Evolutionary conservation across 2,888 invertebrate genomes (phyloP).

Genomic region (Drosophila colorata): DNA sequence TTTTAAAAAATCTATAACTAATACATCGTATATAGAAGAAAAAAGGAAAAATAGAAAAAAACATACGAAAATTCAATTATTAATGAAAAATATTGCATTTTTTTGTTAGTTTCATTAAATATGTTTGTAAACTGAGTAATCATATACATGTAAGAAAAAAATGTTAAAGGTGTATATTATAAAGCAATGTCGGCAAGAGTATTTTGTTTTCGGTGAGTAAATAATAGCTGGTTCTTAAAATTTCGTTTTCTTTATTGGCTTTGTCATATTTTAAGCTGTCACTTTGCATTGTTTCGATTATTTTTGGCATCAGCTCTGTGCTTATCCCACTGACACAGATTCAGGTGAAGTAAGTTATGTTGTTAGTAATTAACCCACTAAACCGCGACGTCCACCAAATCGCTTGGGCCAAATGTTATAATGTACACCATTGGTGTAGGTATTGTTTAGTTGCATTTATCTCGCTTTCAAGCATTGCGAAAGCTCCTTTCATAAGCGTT

Average conservation of each 20-base stretch:
- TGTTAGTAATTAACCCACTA: conserved; percentile 69
- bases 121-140: too few species aligned
- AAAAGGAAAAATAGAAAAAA: too few species aligned
- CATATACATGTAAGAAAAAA: too few species aligned
- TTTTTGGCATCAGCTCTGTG: conserved; percentile 46
- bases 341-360: conserved; percentile 51
- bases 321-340: conserved; percentile 68
- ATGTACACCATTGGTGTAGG: conserved; percentile 30
- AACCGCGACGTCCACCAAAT: conserved; percentile 30
- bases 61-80: too few species aligned
- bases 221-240: not conserved
- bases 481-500: conserved; percentile 34
- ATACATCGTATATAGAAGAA: too few species aligned
- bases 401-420: conserved; percentile 27
- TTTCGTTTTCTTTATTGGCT: conserved; percentile 33
- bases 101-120: too few species aligned
- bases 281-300: conserved; percentile 53
- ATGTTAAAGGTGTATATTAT: too few species aligned
- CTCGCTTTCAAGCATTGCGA: conserved; percentile 19
- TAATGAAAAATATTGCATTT: too few species aligned
- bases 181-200: conserved; percentile 5
- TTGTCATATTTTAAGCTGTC: conserved; percentile 34
- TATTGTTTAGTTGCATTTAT: conserved; percentile 13
- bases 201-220: conserved; percentile 1
- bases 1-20: too few species aligned